A percentile compares a stretch with the other conserved stretches of the same genome.
Conservation (phyloP, 2,888 invertebrate species). For the Ligdia adustata region DNA sequence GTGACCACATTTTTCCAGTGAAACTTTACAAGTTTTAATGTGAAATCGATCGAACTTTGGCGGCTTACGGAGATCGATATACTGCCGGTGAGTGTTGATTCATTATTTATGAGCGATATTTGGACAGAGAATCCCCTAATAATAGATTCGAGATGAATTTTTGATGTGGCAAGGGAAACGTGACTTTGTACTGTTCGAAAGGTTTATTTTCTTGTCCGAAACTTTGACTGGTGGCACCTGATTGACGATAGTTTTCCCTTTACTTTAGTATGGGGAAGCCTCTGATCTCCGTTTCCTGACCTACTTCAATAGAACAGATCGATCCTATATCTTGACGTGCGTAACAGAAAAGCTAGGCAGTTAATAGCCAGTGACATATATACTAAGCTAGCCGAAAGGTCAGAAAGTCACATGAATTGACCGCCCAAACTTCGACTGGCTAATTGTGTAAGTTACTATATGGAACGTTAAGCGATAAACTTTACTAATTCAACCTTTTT, state of each 20-base stretch:
- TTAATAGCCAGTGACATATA: no score
- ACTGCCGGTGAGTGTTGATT: conserved; percentile 57
- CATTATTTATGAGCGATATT: conserved; percentile 62
- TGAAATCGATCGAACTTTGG: conserved; percentile 64
- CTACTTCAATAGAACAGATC: conserved; percentile 46
- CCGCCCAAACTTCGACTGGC: conserved; percentile 8
- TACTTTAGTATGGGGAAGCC: background rate
- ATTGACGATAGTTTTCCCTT: conserved; percentile 2
- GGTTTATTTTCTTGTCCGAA: conserved; percentile 21
- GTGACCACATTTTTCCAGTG: conserved; percentile 58
- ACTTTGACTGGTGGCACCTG: conserved; percentile 7
- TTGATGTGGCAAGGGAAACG: conserved; percentile 34
- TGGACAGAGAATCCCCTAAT: conserved; percentile 46
- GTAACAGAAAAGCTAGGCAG: conserved; percentile 22
- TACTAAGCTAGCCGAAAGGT: conserved; percentile 26
- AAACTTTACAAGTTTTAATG: conserved; percentile 61
- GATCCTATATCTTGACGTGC: conserved; percentile 37
- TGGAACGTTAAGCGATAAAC: conserved; percentile 14
- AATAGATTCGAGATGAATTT: conserved; percentile 48
- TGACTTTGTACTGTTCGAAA: conserved; percentile 26
- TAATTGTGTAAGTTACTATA: conserved; percentile 13
- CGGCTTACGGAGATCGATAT: conserved; percentile 60
- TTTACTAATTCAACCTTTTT: conserved; percentile 9
- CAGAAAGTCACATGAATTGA: conserved; percentile 31
- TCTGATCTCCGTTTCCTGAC: conserved; percentile 41